Base-by-base conservation (phyloP, 2,797 vertebrate genomes). In the Catharus ustulatus region DNA sequence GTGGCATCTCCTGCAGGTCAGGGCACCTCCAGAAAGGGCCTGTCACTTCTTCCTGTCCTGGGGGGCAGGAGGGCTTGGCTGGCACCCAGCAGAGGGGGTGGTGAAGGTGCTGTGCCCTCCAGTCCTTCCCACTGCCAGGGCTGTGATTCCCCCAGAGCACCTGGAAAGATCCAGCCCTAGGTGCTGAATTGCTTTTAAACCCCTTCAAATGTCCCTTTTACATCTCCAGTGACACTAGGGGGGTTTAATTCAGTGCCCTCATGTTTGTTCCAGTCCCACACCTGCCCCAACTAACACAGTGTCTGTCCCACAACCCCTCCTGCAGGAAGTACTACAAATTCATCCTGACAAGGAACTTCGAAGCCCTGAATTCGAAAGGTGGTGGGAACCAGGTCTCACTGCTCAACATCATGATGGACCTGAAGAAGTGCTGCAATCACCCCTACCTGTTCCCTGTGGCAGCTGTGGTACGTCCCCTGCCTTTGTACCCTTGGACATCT, bases 341-440 rank as follows among this genome's bases (percentile, higher is more conserved):
- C 96, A 99, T 99, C 86, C 96, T 99, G 97, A 99, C 99, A 0
- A 98, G 98, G 59, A 99, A 99, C 95, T 99, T 99, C 0, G 99
- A 99, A 98, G 99, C 99, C 5, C 98, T 99, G 95, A 99, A 99
- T 97, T 99, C 99, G 0, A 99, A 99, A 97, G 99, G 99, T 3
- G 99, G 99, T 5, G 99, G 99, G 42, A 99, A 99, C 97, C 99
- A 99, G 94, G 99, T 99, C 87, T 99, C 99, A 0, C 97, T 99
- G 93, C 99, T 99, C 51, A 99, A 99, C 97, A 99, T 99, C 94
- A 99, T 99, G 99, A 99, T 99, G 99, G 99, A 99, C 96, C 97
- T 99, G 97, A 99, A 99, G 98, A 99, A 99, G 93, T 99, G 99
- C 94, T 99, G 99, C 93, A 99, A 99, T 92, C 99, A 99, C 64